These are phyloP conservation scores for Ephialtes manifestator DNA, from an alignment of 2,888 invertebrate species.

Conservation along the genomic window DNA sequence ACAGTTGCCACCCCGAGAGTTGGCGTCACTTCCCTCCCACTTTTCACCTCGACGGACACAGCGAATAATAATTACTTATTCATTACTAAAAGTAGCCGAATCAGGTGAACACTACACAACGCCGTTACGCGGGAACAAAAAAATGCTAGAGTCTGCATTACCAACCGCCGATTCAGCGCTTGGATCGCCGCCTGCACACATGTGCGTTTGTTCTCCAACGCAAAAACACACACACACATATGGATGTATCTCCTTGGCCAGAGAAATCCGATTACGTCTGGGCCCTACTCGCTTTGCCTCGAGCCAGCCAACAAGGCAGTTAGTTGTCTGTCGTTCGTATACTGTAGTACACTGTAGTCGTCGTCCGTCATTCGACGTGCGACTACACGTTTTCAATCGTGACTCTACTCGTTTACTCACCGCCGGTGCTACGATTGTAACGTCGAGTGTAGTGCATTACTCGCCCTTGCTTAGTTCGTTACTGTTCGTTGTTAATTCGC, in stretches of 20 bases:
- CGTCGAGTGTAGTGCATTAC: constrained; percentile 4
- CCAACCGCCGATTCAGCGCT: constrained; percentile 5
- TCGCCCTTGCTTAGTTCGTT: not conserved
- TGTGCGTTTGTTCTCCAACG: not conserved
- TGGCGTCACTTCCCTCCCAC: too few relatives aligned
- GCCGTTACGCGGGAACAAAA: not conserved
- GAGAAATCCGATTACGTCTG: constrained; percentile 66
- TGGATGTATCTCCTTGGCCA: constrained; percentile 36
- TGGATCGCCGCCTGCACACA: not conserved
- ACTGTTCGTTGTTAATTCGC: constrained; percentile 1
- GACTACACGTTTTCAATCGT: constrained; percentile 45
- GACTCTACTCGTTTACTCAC: constrained; percentile 37
- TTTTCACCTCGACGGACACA: too few relatives aligned
- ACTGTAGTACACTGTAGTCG: constrained; percentile 47
- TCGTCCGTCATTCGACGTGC: constrained; percentile 55
- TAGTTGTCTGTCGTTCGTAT: constrained; percentile 56
- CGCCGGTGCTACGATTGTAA: not conserved
- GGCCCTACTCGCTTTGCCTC: constrained; percentile 46
- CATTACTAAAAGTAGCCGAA: not conserved
- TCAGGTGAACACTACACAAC: not conserved
- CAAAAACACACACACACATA: not conserved
- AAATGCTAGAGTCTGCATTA: constrained; percentile 8
- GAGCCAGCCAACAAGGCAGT: constrained; percentile 39
- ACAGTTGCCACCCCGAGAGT: too few relatives aligned
- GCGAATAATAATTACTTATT: not conserved